Percentiles rank a stretch among this genome's conserved stretches.
phyloP scores from a whole-genome alignment of 2,888 invertebrate species.

The Ptilodon capucinus region DNA sequence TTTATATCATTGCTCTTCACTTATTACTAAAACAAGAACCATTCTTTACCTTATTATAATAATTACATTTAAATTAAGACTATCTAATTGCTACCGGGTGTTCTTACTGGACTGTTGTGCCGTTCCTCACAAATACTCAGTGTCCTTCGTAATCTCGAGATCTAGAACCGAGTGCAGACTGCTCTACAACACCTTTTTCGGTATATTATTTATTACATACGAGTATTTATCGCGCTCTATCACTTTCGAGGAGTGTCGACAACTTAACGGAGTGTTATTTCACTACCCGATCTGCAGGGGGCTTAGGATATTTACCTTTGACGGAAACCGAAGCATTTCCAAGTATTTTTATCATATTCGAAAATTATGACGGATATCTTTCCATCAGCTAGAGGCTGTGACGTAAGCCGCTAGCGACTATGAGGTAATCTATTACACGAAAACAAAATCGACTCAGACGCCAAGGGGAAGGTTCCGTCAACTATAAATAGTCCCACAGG shows the following conservation, averaged over 20 bases:
- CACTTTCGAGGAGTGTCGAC: not conserved
- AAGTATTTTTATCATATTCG: too few species aligned
- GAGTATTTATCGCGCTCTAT: not conserved
- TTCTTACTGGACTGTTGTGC: conserved; percentile 74
- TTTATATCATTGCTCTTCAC: conserved; percentile 82
- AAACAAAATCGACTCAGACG: too few species aligned
- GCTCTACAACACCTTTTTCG: conserved; percentile 22
- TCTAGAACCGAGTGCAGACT: conserved; percentile 45
- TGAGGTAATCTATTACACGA: too few species aligned
- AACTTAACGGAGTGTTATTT: not conserved
- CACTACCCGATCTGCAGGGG: too few species aligned
- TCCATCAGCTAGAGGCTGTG: too few species aligned
- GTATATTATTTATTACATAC: not conserved
- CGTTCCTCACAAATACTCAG: conserved; percentile 55
- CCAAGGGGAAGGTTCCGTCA: too few species aligned
- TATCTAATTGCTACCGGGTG: conserved; percentile 80
- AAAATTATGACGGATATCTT: too few species aligned
- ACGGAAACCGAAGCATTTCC: too few species aligned
- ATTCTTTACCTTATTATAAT: conserved; percentile 77
- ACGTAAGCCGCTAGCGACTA: too few species aligned
- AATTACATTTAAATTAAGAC: conserved; percentile 80
- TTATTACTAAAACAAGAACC: conserved; percentile 80
- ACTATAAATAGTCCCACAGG: too few species aligned
- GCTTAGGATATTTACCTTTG: too few species aligned
- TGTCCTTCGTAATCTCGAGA: conserved; percentile 56